These are phyloP conservation scores for Myripristis murdjan DNA, from an alignment of 2,797 vertebrate genomes.

Conservation along the genomic window DNA sequence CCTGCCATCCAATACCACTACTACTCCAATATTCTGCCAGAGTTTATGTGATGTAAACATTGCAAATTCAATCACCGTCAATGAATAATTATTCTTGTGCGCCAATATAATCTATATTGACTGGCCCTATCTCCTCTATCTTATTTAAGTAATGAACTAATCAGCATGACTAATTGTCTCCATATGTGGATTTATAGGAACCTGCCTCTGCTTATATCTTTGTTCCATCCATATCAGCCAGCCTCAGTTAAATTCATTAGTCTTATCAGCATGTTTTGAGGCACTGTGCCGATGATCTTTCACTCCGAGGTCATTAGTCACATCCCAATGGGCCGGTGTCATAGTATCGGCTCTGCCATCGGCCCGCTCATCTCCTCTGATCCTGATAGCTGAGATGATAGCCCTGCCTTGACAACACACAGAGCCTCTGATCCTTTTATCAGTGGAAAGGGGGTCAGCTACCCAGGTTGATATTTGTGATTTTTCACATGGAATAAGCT, in stretches of 20 bases:
- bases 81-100: slow-evolving; percentile 6
- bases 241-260: slow-evolving; percentile 64
- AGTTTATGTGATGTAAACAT: slow-evolving; percentile 46
- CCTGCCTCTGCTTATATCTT: slow-evolving; percentile 24
- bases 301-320: slow-evolving; percentile 69
- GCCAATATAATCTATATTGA: slow-evolving; percentile 40
- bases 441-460: slow-evolving; percentile 79
- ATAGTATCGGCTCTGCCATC: slow-evolving; percentile 63
- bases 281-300: slow-evolving; percentile 60
- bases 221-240: slow-evolving; percentile 36
- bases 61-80: slow-evolving; percentile 50
- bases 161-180: slow-evolving; percentile 63
- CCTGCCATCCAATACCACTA: slow-evolving; percentile 35
- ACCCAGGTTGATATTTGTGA: slow-evolving; percentile 80
- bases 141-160: slow-evolving; percentile 50
- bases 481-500: slow-evolving; percentile 78
- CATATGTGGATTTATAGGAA: slow-evolving; percentile 35
- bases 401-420: background rate
- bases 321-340: slow-evolving; percentile 60
- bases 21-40: too few relatives aligned
- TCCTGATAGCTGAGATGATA: slow-evolving; percentile 46
- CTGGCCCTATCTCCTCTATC: slow-evolving; percentile 38
- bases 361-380: slow-evolving; percentile 75
- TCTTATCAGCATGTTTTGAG: slow-evolving; percentile 77
- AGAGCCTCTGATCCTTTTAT: slow-evolving; percentile 61